These are phyloP conservation scores for Limnephilus marmoratus DNA, from an alignment of 2,888 invertebrate species.

Conservation along the genomic window DNA sequence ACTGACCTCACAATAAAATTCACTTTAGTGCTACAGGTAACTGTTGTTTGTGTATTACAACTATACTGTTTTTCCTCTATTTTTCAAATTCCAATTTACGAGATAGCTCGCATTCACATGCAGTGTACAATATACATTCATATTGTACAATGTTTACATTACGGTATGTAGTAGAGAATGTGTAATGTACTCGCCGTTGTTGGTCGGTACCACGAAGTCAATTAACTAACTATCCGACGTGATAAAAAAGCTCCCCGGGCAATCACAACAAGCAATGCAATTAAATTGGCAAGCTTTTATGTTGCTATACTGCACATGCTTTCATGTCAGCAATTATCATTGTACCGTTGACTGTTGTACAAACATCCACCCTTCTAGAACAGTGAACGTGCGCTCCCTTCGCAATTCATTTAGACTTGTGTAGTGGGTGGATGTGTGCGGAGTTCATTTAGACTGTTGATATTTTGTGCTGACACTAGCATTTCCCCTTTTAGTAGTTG, in stretches of 20 bases:
- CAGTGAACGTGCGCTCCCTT: not conserved
- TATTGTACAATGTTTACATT: not conserved
- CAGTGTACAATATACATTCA: not conserved
- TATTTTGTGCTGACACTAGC: not conserved
- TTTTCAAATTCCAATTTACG: not conserved
- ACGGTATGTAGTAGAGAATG: not conserved
- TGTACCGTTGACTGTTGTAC: not conserved
- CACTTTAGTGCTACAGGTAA: not conserved
- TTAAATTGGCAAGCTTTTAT: not conserved
- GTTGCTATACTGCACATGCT: not conserved
- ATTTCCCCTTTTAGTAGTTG: not conserved
- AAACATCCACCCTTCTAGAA: not conserved
- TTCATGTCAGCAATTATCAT: not conserved
- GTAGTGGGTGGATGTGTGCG: too few relatives aligned
- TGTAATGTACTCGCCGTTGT: not conserved
- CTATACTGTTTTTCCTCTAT: not conserved
- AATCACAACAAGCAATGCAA: not conserved
- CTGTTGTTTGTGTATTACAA: not conserved
- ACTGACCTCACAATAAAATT: not conserved
- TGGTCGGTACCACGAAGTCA: not conserved
- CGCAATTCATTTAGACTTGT: not conserved
- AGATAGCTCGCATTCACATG: not conserved
- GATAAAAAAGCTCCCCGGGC: not conserved
- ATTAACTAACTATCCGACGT: not conserved
- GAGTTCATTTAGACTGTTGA: not conserved